Evolutionary conservation across 2,797 vertebrate genomes (phyloP).

Genomic region (Pristis pectinata): DNA sequence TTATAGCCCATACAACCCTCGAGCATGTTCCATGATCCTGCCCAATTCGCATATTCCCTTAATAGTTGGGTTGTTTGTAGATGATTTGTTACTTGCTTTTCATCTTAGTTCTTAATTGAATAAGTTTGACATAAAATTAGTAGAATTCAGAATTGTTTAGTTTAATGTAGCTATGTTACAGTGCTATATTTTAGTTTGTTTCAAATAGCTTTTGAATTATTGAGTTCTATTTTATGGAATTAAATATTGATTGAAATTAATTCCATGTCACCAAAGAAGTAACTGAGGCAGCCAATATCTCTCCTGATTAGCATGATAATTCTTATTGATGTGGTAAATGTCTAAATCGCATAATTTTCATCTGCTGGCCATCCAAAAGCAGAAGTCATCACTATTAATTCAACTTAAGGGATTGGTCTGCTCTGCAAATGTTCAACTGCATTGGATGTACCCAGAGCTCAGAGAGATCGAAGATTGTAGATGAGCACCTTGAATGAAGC

Average conservation of each 20-base stretch:
- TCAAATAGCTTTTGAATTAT: neutral
- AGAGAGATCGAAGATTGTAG: neutral
- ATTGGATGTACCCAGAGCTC: neutral
- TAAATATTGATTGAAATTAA: neutral
- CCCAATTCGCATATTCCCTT: neutral
- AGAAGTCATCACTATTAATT: neutral
- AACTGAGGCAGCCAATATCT: neutral
- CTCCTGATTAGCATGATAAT: neutral
- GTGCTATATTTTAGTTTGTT: neutral
- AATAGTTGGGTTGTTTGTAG: neutral
- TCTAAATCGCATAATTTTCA: neutral
- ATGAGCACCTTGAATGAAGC: neutral
- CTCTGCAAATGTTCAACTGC: neutral
- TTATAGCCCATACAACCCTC: too few relatives aligned
- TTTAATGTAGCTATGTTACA: neutral
- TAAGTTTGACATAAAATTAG: neutral
- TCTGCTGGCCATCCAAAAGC: neutral
- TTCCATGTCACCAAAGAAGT: neutral
- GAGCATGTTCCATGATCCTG: too few relatives aligned
- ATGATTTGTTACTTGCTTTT: neutral
- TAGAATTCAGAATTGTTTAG: neutral
- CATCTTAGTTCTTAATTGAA: neutral
- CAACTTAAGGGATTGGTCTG: neutral
- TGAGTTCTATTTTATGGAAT: neutral
- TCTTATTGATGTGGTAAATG: neutral